phyloP scores from a whole-genome alignment of 2,888 invertebrate genomes.

The Leptarthrus brevirostris region DNA sequence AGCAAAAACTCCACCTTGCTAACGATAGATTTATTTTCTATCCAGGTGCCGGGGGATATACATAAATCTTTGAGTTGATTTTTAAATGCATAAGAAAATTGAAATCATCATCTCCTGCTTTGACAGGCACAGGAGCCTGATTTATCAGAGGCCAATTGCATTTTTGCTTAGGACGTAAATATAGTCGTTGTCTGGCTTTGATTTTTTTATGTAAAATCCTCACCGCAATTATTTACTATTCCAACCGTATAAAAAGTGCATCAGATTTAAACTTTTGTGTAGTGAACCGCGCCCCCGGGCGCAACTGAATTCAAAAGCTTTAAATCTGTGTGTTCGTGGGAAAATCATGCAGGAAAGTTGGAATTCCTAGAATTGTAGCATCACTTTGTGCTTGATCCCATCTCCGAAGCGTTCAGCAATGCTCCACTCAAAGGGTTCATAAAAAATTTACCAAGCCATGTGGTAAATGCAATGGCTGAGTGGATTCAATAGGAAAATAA shows the following conservation, averaged over 20 bases:
- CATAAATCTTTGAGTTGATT: too few relatives aligned
- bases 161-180: too few relatives aligned
- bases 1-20: too few relatives aligned
- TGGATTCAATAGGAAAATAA: background rate
- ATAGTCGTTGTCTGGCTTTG: too few relatives aligned
- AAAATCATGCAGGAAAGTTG: background rate
- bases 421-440: background rate
- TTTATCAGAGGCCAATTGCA: too few relatives aligned
- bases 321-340: background rate
- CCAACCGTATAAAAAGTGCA: background rate
- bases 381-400: background rate
- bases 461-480: background rate
- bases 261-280: constrained; percentile 1
- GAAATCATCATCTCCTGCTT: too few relatives aligned
- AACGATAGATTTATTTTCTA: too few relatives aligned
- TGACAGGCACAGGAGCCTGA: too few relatives aligned
- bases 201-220: too few relatives aligned
- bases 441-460: background rate
- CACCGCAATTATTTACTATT: background rate
- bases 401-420: background rate
- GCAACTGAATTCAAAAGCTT: background rate
- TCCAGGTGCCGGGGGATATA: too few relatives aligned
- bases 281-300: too few relatives aligned
- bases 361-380: background rate
- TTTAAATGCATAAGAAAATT: too few relatives aligned